phyloP scores from a whole-genome alignment of 2,113 vertebrate species.

The Natator depressus region DNA sequence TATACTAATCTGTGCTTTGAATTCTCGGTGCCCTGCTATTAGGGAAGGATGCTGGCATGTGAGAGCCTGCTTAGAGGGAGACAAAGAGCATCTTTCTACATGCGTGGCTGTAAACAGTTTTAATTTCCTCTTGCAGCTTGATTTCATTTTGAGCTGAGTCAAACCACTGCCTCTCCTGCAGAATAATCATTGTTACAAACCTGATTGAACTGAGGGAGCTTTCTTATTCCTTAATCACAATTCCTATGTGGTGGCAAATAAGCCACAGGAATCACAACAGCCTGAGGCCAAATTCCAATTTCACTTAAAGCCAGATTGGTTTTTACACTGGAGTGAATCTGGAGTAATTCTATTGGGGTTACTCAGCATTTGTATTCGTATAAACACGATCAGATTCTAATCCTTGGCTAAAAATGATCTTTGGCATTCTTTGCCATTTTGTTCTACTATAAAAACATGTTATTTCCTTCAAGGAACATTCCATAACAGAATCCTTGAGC shows the following conservation, averaged over 20 bases:
- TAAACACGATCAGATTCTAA: background rate
- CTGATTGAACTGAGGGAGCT: background rate
- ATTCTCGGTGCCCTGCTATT: background rate
- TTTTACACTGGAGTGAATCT: background rate
- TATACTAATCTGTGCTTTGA: background rate
- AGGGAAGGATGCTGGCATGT: background rate
- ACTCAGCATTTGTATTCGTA: background rate
- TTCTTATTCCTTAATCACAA: background rate
- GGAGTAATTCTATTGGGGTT: background rate
- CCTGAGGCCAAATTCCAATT: background rate
- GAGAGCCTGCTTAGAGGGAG: background rate
- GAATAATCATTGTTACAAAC: background rate
- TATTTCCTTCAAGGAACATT: background rate
- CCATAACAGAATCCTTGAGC: background rate
- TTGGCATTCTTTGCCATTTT: background rate
- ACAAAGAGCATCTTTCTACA: background rate
- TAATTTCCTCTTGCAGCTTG: background rate
- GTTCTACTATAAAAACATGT: background rate
- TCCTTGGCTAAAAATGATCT: background rate
- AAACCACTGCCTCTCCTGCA: background rate
- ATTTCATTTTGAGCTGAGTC: background rate
- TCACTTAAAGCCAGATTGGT: background rate
- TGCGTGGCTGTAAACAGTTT: background rate
- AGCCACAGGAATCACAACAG: background rate
- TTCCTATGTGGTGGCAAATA: background rate